Base-by-base conservation (phyloP, 2,797 vertebrate species). In the Crenuchus spilurus region DNA sequence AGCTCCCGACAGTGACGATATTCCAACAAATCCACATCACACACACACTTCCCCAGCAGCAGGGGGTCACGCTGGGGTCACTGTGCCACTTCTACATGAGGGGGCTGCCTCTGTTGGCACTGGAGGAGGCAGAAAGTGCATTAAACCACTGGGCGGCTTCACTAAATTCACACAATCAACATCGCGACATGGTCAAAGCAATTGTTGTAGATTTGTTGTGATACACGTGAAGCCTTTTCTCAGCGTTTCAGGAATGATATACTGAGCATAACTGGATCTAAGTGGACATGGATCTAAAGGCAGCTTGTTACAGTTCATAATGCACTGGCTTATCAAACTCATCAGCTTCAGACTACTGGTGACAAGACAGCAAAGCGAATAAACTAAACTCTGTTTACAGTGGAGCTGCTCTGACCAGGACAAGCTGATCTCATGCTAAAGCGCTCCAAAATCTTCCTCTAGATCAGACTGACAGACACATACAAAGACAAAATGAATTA, bases 1-100 rank as follows among this genome's bases (percentile, higher is more conserved):
- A 31, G 72, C 30, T 44, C 66, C 65, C 35, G 57, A 51, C 69
- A 26, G 51, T 57, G 68, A 44, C 54, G 33, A 69, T 33, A 67
- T 49, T 57, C 39, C 31, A 20, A 31, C 41, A 28, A 49, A 37
- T 71, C 41, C 33, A 13, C 10, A 41, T 42, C 44, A 62, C 39
- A n/a, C 51, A 30, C 51, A 54, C 24, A 48, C 37, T 61, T 76
- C 52, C 28, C 20, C n/a, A 37, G 49, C 57, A 62, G 37, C 65
- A 74, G 62, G 64, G 64, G 77, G 75, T 76, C 83, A 71, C 5
- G 2, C 24, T 22, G 66, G 51, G 75, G 67, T 75, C 70, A 69
- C 74, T 52, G 33, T 77, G 79, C 66, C 79, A 76, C 42, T 24
- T 30, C 41, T 41, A 57, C 48, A 49, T 41, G 24, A 60, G 4